Base-by-base conservation (phyloP, 2,888 invertebrate species). In the Bellardia bayeri region DNA sequence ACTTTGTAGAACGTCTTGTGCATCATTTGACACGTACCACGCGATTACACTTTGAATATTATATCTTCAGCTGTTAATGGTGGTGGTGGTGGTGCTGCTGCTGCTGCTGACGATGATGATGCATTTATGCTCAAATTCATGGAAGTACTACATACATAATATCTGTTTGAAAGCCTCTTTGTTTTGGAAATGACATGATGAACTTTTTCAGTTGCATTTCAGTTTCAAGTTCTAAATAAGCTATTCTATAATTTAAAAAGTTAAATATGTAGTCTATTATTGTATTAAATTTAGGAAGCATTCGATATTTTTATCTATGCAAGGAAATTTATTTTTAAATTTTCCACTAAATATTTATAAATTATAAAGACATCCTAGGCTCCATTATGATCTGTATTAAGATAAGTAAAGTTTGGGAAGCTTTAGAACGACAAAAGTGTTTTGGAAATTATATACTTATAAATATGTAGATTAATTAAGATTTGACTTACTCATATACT, bases 1-100 rank as follows among this genome's bases (percentile, higher is more conserved):
- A 75, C 66, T 80, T 85, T 85, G 74, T 85, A 58, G 75, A 85
- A 75, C 76, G 80, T 85, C 61, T 61, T 68, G 56, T 56, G 63
- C 74, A 68, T 81, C 75, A 51, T 61, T 76, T 76, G 81, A 81
- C 80, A 75, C 75, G 68, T 80, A 85, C 63, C 80, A 80, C 74
- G 74, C 16, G 58, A 61, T 11, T n/a, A 45, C 11, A 49, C 23
- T 72, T 37, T 8, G 13, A 56, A 23, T 63, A 49, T 33, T 51
- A 45, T 30, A 9, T 63, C 8, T 58, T 30, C 16, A 45, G 51
- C 56, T 30, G 37, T 37, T 37, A 37, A n/a, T n/a, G n/a, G n/a
- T 23, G 23, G 23, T 23, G 23, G 37, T 37, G 37, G 37, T 5
- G 8, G 14, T 40, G n/a, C 14, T n/a, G 42, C 6, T 45, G 42